Base-by-base conservation (phyloP, 2,888 invertebrate species). In the Chorisops tibialis region DNA sequence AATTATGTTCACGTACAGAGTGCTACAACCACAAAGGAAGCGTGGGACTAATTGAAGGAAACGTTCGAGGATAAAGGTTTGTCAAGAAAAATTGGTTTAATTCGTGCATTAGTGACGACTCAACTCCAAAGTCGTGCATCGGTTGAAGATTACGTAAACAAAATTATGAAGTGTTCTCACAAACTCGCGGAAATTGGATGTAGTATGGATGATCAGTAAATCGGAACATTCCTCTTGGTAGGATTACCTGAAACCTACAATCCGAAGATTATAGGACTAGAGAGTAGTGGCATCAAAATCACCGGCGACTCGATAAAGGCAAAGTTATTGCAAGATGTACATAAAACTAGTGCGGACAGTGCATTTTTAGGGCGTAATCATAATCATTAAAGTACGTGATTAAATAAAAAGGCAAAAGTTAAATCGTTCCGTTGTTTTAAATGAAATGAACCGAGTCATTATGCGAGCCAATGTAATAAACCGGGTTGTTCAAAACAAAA, bases 91-190 rank as follows among this genome's bases (percentile, higher is more conserved):
- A 69, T 73, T 30, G 67, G 68, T 24, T 59, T 73, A 37, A 52
- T 73, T 16, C 64, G 67, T 39, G 65, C 56, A 2, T 54, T 72
- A 43, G 65, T 69, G 2, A 63, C 58, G 18, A 64, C 52, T 16
- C 50, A 62, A n/a, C 51, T 66, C 39, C 45, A 61, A 14, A 65
- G 66, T 22, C 69, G 70, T 60, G 52, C 62, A 7, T 67, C 68
- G 4, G 65, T 73, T 21, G 70, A 71, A 54, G 66, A 70, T 38
- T 72, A 72, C 39, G 69, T 74, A 0, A 70, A 67, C 22, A 62
- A 65, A 39, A 68, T 73, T 9, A 66, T 73, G 4, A 65, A 63
- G 4, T 71, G 69, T 18, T 69, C 70, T 1, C 68, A 73, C 16
- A 70, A 71, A 63, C 54, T 72, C n/a, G 67, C 61, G 11, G 67